Evolutionary conservation across 2,888 invertebrate genomes (phyloP).

Genomic region (Stenodema calcarata): DNA sequence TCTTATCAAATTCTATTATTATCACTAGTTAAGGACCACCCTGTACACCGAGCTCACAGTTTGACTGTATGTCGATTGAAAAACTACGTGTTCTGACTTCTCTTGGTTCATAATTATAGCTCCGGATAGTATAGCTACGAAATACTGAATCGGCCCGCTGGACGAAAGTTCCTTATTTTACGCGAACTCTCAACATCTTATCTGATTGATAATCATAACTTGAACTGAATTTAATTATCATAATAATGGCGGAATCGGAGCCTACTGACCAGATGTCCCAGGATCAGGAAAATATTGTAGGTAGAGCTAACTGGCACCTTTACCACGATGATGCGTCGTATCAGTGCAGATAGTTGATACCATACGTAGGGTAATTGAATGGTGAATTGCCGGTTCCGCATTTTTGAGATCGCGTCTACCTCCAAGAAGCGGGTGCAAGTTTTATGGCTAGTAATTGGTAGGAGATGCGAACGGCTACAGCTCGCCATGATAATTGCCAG

Average conservation of each 20-base stretch:
- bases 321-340: neutral
- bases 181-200: too few relatives aligned
- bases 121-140: too few relatives aligned
- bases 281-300: neutral
- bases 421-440: neutral
- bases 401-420: neutral
- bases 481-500: neutral
- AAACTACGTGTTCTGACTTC: too few relatives aligned
- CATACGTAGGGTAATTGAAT: neutral
- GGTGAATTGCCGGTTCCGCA: constrained; percentile 8
- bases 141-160: too few relatives aligned
- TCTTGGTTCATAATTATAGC: too few relatives aligned
- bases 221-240: too few relatives aligned
- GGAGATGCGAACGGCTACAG: neutral
- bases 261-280: neutral
- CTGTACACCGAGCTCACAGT: too few relatives aligned
- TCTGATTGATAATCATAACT: too few relatives aligned
- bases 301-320: neutral
- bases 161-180: too few relatives aligned
- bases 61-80: too few relatives aligned
- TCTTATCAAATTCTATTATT: too few relatives aligned
- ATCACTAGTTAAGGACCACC: too few relatives aligned
- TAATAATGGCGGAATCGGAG: neutral
- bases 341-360: neutral
- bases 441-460: constrained; percentile 8